These are phyloP conservation scores for Nymphalis c-album DNA, from an alignment of 2,888 invertebrate genomes.

Conservation along the genomic window DNA sequence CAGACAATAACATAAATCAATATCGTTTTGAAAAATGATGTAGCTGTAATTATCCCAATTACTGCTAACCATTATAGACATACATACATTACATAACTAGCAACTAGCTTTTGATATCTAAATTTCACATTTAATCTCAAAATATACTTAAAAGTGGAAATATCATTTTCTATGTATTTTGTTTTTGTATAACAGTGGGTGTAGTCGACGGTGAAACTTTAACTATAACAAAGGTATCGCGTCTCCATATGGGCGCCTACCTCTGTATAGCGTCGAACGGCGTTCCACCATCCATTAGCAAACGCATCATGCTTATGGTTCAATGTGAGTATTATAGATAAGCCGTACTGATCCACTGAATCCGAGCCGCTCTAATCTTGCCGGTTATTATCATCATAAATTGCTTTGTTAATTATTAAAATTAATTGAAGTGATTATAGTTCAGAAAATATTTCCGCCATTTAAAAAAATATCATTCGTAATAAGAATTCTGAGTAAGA, in stretches of 20 bases:
- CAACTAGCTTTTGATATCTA: no score
- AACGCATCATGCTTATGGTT: conserved; percentile 90
- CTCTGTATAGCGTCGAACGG: conserved; percentile 96
- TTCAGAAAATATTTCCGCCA: background rate
- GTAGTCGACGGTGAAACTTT: conserved; percentile 93
- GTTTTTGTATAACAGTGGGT: conserved; percentile 83
- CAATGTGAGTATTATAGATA: conserved; percentile 85
- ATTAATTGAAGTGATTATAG: background rate
- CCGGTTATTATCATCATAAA: conserved; percentile 13
- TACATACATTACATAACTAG: no score
- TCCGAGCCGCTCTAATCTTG: conserved; percentile 4
- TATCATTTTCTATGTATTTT: background rate
- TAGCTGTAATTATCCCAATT: no score
- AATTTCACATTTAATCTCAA: no score
- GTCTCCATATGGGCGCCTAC: conserved; percentile 96
- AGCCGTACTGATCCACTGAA: conserved; percentile 18
- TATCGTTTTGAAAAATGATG: no score
- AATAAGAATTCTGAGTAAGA: no score
- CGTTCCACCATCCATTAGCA: conserved; percentile 94
- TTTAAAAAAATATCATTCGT: background rate
- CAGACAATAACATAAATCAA: no score
- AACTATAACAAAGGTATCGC: conserved; percentile 92
- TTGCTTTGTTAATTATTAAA: conserved; percentile 13
- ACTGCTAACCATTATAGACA: no score
- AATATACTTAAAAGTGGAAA: background rate